A percentile compares a stretch with the other conserved stretches of the same genome.
phyloP scores from a whole-genome alignment of 2,797 vertebrate genomes.

The Pantherophis alleghaniensis region DNA sequence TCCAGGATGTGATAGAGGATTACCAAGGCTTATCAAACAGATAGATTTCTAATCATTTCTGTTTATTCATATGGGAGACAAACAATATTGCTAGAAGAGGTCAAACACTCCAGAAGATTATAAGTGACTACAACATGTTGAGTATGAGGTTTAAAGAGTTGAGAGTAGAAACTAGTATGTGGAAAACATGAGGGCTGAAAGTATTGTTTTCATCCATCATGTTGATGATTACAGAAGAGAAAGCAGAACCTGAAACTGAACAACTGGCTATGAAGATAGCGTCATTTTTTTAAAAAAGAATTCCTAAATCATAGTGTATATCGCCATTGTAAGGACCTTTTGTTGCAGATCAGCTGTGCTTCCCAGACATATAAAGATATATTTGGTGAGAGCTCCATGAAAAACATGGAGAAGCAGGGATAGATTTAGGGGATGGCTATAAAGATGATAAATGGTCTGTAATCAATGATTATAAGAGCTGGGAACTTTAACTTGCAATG shows the following conservation, averaged over 20 bases:
- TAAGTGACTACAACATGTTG: neutral
- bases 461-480: neutral
- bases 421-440: neutral
- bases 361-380: neutral
- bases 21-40: neutral
- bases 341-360: neutral
- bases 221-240: neutral
- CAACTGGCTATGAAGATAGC: neutral
- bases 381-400: neutral
- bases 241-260: neutral
- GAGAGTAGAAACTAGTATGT: neutral
- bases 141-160: neutral
- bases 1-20: neutral
- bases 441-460: neutral
- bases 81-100: neutral
- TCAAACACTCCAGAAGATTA: neutral
- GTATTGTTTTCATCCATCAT: neutral
- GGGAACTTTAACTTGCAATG: neutral
- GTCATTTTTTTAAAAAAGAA: neutral
- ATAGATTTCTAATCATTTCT: neutral
- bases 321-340: neutral
- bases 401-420: neutral
- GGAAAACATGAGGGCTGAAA: neutral
- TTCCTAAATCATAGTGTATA: neutral
- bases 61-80: neutral